A percentile compares a stretch with the other conserved stretches of the same genome.
Conservation (phyloP, 2,797 vertebrate genomes). For the Lateolabrax maculatus region DNA sequence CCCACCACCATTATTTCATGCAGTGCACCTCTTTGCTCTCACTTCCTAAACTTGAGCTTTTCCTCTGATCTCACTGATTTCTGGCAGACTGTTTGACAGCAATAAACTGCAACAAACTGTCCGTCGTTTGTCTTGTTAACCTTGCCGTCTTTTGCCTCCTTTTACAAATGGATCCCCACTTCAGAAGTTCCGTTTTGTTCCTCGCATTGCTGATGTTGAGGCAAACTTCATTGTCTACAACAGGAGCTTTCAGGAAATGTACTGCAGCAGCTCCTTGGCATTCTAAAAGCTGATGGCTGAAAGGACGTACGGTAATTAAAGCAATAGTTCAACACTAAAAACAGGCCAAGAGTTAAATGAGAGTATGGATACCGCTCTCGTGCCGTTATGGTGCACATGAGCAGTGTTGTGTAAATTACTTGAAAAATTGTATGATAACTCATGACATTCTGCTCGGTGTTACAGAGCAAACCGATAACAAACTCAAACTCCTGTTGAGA, state of each 20-base stretch:
- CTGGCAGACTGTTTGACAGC: slow-evolving; percentile 8
- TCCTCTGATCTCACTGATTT: slow-evolving; percentile 28
- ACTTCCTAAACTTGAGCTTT: slow-evolving; percentile 11
- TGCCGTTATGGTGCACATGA: background rate
- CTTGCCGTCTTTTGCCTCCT: slow-evolving; percentile 34
- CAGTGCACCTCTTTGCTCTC: slow-evolving; percentile 12
- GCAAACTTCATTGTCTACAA: slow-evolving; percentile 31
- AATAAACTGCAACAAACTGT: slow-evolving; percentile 27
- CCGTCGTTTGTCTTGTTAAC: slow-evolving; percentile 35
- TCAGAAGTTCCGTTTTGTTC: slow-evolving; percentile 17
- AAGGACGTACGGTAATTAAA: slow-evolving; percentile 2
- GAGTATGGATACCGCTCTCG: background rate
- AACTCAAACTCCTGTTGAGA: too few relatives aligned
- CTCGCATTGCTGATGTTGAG: slow-evolving; percentile 20
- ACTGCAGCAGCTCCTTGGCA: background rate
- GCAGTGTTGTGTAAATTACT: background rate
- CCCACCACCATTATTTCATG: slow-evolving; percentile 18
- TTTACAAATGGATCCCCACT: slow-evolving; percentile 29
- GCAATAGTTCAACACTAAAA: background rate
- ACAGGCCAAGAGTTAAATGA: background rate
- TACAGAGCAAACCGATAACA: too few relatives aligned
- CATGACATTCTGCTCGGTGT: too few relatives aligned
- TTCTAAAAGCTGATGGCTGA: slow-evolving; percentile 12
- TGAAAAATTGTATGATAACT: background rate
- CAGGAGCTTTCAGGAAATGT: slow-evolving; percentile 22